Evolutionary conservation across 2,113 vertebrate genomes (phyloP).

Genomic region (Numida meleagris): DNA sequence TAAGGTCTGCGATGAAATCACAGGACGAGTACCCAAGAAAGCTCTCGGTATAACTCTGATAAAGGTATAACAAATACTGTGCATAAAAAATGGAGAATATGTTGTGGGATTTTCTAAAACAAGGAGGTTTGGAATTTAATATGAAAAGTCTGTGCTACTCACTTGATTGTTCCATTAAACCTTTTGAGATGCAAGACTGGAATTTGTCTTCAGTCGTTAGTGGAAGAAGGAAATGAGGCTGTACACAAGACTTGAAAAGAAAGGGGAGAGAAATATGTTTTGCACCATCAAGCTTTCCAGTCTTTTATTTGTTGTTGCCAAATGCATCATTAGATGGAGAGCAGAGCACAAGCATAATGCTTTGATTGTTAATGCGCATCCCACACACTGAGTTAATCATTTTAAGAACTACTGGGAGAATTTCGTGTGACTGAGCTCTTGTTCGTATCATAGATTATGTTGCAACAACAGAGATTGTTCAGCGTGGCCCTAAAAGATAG

Average conservation of each 20-base stretch:
- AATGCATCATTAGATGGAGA: slow-evolving; percentile 16
- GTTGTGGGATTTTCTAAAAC: not conserved
- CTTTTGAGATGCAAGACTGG: not conserved
- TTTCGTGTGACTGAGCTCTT: not conserved
- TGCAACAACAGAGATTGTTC: not conserved
- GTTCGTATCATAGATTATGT: not conserved
- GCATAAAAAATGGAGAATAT: not conserved
- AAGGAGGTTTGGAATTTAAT: not conserved
- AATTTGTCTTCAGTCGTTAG: not conserved
- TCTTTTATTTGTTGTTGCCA: slow-evolving; percentile 8
- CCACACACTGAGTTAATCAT: not conserved
- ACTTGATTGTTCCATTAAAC: not conserved
- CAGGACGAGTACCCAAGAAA: slow-evolving; percentile 79
- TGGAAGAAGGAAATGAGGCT: not conserved
- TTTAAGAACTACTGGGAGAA: slow-evolving; percentile 31
- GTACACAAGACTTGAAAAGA: not conserved
- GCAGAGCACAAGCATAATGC: slow-evolving; percentile 36
- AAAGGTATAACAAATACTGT: slow-evolving; percentile 79
- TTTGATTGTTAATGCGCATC: slow-evolving; percentile 27
- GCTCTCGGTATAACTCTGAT: slow-evolving; percentile 92
- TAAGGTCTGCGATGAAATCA: slow-evolving; percentile 88
- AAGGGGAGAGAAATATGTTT: not conserved
- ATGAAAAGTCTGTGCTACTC: not conserved
- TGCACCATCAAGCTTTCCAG: not conserved
- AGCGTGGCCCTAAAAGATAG: not conserved